Percentiles rank a stretch among this genome's conserved stretches.
Evolutionary conservation across 2,113 vertebrate species (phyloP).

Genomic region (Odontesthes bonariensis): DNA sequence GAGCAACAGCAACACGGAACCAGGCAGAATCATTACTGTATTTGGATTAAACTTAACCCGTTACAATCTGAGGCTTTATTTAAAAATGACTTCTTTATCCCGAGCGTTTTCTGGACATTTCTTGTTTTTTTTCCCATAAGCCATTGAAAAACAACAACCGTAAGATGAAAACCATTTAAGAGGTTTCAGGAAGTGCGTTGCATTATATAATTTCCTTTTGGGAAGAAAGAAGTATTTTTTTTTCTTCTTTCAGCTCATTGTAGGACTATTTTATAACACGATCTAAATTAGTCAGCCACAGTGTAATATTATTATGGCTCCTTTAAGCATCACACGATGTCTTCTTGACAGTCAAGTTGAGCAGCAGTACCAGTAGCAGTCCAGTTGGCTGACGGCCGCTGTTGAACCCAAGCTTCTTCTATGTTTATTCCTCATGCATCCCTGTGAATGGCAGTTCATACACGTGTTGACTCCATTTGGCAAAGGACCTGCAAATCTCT

Average conservation of each 20-base stretch:
- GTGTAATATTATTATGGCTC: background rate
- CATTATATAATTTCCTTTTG: too few relatives aligned
- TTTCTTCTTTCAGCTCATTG: background rate
- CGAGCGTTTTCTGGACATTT: too few relatives aligned
- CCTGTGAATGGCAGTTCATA: slow-evolving; percentile 33
- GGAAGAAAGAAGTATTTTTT: too few relatives aligned
- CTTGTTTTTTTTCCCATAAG: too few relatives aligned
- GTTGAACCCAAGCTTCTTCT: slow-evolving; percentile 1
- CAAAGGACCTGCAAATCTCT: slow-evolving; percentile 45
- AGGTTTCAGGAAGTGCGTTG: background rate
- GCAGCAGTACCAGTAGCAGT: slow-evolving; percentile 35
- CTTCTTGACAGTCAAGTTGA: slow-evolving; percentile 18
- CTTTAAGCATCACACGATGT: slow-evolving; percentile 12
- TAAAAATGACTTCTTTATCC: too few relatives aligned
- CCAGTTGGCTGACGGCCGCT: slow-evolving; percentile 22
- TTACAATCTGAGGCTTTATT: too few relatives aligned
- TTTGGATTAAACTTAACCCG: background rate
- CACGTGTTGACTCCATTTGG: slow-evolving; percentile 50
- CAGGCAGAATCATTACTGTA: background rate
- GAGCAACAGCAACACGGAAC: background rate
- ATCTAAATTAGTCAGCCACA: background rate
- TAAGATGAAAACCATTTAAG: too few relatives aligned
- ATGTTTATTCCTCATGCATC: slow-evolving; percentile 46
- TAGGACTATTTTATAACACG: background rate
- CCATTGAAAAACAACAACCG: too few relatives aligned